Base-by-base conservation (phyloP, 2,888 invertebrate genomes). In the Tinea pellionella region DNA sequence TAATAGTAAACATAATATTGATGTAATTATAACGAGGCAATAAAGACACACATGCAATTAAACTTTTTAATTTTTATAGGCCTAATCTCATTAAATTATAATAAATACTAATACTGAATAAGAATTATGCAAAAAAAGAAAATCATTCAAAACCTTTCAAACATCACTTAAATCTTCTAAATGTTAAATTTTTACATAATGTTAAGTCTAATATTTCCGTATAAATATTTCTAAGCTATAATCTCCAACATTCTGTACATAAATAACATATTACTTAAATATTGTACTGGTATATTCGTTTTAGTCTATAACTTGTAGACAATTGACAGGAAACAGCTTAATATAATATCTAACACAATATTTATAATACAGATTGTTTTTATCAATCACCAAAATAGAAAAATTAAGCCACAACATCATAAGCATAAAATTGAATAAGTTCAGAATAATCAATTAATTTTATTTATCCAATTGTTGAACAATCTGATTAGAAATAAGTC, bases 401-500 rank as follows among this genome's bases (percentile, higher is more conserved):
- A 37, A 37, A 9, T 9, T 9, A 37, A 6, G 4, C 9, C 2
- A 37, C n/a, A 37, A 37, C n/a, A 6, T 37, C 9, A 37, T 37
- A 37, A 37, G 37, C n/a, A 37, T 2, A 12, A 37, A 9, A 37
- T n/a, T 6, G 6, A 12, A 37, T 24, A 24, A 24, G 24, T 24
- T 24, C 6, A 24, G 24, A 37, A 47, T 15, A 19, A 58, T 59
- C 19, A 60, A 30, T 60, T 11, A 15, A 24, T 4, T 70, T 82
- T 81, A 65, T 68, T 24, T 83, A 67, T 87, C 86, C 64, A 87
- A 67, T 63, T 87, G 87, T 64, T 80, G 77, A 60, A 87, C 85
- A 64, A 98, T 97, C 78, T 96, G 96, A 77, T 94, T 93, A 61
- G 97, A 96, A 61, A 98, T 94, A 60, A 94, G 89, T 84, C 94